These are phyloP conservation scores for Onychomys arenicola DNA, from an alignment of 2,797 vertebrate species.

Conservation along the genomic window DNA sequence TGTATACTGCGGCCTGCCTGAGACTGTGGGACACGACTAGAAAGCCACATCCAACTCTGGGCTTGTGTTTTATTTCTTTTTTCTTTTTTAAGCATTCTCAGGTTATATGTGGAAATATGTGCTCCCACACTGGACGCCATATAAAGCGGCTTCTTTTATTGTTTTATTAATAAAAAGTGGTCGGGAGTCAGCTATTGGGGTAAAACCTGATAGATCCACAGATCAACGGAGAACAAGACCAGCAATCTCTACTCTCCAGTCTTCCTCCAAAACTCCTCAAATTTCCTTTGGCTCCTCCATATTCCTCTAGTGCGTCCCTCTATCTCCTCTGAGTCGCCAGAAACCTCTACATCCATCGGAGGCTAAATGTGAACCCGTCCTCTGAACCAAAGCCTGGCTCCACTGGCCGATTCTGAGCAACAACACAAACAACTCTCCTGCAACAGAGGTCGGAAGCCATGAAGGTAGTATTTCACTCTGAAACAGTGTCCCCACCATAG, in stretches of 20 bases:
- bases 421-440: background rate
- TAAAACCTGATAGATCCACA: background rate
- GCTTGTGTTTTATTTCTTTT: no score
- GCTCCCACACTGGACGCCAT: background rate
- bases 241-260: background rate
- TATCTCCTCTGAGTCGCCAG: background rate
- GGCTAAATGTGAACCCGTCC: background rate
- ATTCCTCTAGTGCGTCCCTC: background rate
- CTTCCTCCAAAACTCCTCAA: background rate
- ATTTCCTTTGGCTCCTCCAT: background rate
- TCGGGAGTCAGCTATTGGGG: background rate
- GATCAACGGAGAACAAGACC: background rate
- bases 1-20: background rate
- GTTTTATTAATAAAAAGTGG: background rate
- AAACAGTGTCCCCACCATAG: slow-evolving; percentile 2
- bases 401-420: background rate
- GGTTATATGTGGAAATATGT: background rate
- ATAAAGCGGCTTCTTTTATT: background rate
- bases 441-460: background rate
- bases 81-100: background rate
- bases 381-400: background rate
- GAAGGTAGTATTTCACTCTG: background rate
- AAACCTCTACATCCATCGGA: background rate
- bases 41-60: background rate
- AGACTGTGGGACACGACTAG: background rate